These are phyloP conservation scores for Asbolus verrucosus DNA, from an alignment of 1,140 invertebrate genomes.

Conservation along the genomic window DNA sequence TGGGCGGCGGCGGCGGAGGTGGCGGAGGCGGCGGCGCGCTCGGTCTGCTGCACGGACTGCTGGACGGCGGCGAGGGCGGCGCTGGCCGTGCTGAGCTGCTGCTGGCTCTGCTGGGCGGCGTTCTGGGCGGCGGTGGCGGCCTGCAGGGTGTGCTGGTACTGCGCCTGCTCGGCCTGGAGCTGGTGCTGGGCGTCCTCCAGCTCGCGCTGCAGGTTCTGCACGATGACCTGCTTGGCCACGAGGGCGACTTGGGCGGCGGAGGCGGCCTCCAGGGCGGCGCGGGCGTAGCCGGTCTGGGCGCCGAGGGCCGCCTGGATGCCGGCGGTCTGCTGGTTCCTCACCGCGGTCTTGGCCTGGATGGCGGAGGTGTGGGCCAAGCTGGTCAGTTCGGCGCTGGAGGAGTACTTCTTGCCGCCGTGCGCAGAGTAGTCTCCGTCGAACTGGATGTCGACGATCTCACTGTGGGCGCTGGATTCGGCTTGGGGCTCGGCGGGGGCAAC, in stretches of 20 bases:
- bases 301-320: constrained; percentile 20
- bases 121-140: constrained; percentile 69
- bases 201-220: constrained; percentile 68
- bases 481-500: constrained; percentile 24
- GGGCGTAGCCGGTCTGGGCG: constrained; percentile 19
- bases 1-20: constrained; percentile 70
- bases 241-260: constrained; percentile 68
- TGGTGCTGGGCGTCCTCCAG: constrained; percentile 67
- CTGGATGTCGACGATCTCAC: constrained; percentile 2
- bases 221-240: constrained; percentile 70
- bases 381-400: neutral
- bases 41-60: constrained; percentile 67
- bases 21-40: constrained; percentile 68
- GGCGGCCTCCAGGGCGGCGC: constrained; percentile 59
- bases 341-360: constrained; percentile 1
- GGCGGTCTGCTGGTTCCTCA: constrained; percentile 20
- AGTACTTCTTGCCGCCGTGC: constrained; percentile 30
- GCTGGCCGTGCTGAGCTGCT: constrained; percentile 15
- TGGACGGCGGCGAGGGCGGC: constrained; percentile 70
- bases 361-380: constrained; percentile 22
- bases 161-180: constrained; percentile 67
- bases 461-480: constrained; percentile 12
- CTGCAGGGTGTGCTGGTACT: constrained; percentile 68
- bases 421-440: neutral
- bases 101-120: constrained; percentile 64